A percentile compares a stretch with the other conserved stretches of the same genome.
Conservation (phyloP, 2,888 invertebrate species). For the Tortricodes alternella region DNA sequence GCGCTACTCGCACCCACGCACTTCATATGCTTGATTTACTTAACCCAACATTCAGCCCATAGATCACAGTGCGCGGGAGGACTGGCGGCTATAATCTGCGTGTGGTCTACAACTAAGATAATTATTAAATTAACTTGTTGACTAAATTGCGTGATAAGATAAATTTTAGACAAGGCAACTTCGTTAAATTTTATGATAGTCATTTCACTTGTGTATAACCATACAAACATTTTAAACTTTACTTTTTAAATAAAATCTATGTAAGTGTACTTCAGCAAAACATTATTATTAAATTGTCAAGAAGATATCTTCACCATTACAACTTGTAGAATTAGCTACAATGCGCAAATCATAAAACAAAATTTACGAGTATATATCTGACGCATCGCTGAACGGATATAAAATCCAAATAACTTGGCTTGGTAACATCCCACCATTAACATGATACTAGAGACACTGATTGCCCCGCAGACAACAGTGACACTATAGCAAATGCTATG, state of each 20-base stretch:
- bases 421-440: background rate
- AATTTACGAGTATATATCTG: no score
- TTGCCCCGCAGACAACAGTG: background rate
- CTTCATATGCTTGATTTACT: slow-evolving; percentile 42
- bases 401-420: background rate
- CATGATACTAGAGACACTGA: background rate
- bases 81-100: slow-evolving; percentile 50
- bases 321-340: no score
- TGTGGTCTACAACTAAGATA: slow-evolving; percentile 52
- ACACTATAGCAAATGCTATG: slow-evolving; percentile 1
- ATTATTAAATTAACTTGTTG: slow-evolving; percentile 57
- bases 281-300: no score
- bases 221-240: no score
- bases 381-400: no score
- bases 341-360: no score
- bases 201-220: no score
- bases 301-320: no score
- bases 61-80: slow-evolving; percentile 61
- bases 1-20: slow-evolving; percentile 54
- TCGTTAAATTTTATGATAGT: no score
- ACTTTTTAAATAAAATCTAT: no score
- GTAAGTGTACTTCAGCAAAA: no score
- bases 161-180: slow-evolving; percentile 7
- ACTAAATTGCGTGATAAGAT: slow-evolving; percentile 33
- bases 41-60: slow-evolving; percentile 39